A percentile compares a stretch with the other conserved stretches of the same genome.
phyloP scores from a whole-genome alignment of 2,797 vertebrate genomes.

The Rhynchonycteris naso region DNA sequence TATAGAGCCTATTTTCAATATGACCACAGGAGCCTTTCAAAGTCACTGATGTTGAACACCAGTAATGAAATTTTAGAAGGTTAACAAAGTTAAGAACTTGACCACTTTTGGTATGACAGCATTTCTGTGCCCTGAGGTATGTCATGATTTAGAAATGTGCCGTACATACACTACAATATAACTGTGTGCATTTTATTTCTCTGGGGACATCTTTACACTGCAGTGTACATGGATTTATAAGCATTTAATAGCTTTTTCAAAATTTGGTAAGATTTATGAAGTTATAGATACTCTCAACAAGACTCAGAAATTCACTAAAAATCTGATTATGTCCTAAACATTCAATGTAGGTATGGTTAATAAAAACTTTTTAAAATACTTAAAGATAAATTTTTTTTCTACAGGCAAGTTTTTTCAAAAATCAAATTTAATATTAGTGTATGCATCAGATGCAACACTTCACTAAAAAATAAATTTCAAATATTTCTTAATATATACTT shows the following conservation, averaged over 20 bases:
- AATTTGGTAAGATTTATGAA: slow-evolving; percentile 60
- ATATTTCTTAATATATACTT: background rate
- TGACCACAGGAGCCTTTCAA: slow-evolving; percentile 60
- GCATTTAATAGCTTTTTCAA: slow-evolving; percentile 37
- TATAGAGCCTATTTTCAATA: slow-evolving; percentile 63
- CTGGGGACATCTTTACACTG: slow-evolving; percentile 53
- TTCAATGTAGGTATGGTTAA: slow-evolving; percentile 44
- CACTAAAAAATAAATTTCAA: slow-evolving; percentile 48
- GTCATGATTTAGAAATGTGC: slow-evolving; percentile 57
- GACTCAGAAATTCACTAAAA: slow-evolving; percentile 50
- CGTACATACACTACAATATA: slow-evolving; percentile 64
- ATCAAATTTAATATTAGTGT: background rate
- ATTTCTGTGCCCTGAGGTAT: slow-evolving; percentile 52
- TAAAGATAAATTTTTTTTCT: slow-evolving; percentile 39
- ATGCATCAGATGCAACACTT: slow-evolving; percentile 24
- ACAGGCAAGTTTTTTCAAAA: slow-evolving; percentile 56
- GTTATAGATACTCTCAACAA: slow-evolving; percentile 40
- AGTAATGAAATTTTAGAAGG: slow-evolving; percentile 63
- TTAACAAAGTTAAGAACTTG: slow-evolving; percentile 65
- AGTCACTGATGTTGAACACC: slow-evolving; percentile 56
- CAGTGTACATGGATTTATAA: slow-evolving; percentile 42
- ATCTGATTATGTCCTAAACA: slow-evolving; percentile 20
- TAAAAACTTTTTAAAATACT: background rate
- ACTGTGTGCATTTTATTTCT: slow-evolving; percentile 45
- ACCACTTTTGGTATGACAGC: slow-evolving; percentile 59